Evolutionary conservation across 2,888 invertebrate species (phyloP).

Genomic region (Pollenia labialis): DNA sequence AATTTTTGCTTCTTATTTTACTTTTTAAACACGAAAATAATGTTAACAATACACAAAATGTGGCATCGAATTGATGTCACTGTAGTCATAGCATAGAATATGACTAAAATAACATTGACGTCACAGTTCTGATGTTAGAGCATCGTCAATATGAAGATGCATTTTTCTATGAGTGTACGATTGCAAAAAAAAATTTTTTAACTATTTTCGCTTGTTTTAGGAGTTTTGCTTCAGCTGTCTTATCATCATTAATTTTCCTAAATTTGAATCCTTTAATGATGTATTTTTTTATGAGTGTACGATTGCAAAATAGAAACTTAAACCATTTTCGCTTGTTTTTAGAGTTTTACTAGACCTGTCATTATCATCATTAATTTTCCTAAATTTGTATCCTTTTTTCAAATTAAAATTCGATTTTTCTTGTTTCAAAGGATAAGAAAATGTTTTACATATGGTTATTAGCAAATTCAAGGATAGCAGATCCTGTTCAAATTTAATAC

Average conservation of each 20-base stretch:
- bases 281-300: too few species aligned
- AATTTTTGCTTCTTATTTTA: too few species aligned
- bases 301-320: not conserved
- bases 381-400: slow-evolving; percentile 64
- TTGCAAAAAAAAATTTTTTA: not conserved
- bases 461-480: slow-evolving; percentile 33
- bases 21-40: too few species aligned
- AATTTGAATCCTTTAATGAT: slow-evolving; percentile 54
- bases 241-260: slow-evolving; percentile 81
- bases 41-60: too few species aligned
- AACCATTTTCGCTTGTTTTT: too few species aligned
- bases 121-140: too few species aligned
- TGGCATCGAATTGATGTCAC: too few species aligned
- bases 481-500: slow-evolving; percentile 29
- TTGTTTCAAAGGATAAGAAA: slow-evolving; percentile 62
- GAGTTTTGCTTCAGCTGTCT: slow-evolving; percentile 76
- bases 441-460: slow-evolving; percentile 61
- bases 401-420: slow-evolving; percentile 70
- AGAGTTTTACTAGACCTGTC: slow-evolving; percentile 76
- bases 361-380: slow-evolving; percentile 82
- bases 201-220: too few species aligned
- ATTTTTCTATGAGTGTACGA: too few species aligned
- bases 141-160: too few species aligned
- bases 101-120: too few species aligned
- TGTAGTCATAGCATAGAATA: too few species aligned